A percentile compares a stretch with the other conserved stretches of the same genome.
Evolutionary conservation across 2,797 vertebrate genomes (phyloP).

Genomic region (Gouania willdenowi): DNA sequence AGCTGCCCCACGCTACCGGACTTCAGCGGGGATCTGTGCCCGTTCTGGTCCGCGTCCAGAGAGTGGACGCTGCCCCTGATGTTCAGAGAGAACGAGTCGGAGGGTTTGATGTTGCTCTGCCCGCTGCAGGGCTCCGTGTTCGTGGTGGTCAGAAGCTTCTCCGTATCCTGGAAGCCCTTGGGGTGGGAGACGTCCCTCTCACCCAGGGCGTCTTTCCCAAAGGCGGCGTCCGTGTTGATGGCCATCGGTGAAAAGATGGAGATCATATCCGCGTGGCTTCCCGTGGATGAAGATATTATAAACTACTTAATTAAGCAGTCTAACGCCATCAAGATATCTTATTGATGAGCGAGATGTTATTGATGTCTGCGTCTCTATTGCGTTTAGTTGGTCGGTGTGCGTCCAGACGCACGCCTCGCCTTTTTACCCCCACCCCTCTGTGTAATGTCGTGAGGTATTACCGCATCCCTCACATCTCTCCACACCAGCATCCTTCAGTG

Average conservation of each 20-base stretch:
- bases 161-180: conserved; percentile 82
- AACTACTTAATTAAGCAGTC: conserved; percentile 54
- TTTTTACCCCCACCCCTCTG: conserved; percentile 30
- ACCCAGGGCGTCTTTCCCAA: conserved; percentile 57
- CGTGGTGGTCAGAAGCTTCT: conserved; percentile 80
- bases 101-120: conserved; percentile 72
- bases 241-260: conserved; percentile 68
- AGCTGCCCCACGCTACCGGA: conserved; percentile 71
- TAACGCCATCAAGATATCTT: conserved; percentile 51
- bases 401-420: conserved; percentile 48
- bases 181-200: conserved; percentile 69
- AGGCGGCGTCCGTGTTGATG: conserved; percentile 73
- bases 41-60: conserved; percentile 77
- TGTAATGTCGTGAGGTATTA: conserved; percentile 50
- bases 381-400: conserved; percentile 44
- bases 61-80: conserved; percentile 69
- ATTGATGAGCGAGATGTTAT: conserved; percentile 55
- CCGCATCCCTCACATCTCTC: conserved; percentile 49
- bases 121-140: conserved; percentile 66
- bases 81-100: conserved; percentile 77
- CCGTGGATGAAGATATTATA: conserved; percentile 29
- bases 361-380: conserved; percentile 41
- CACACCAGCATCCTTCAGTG: conserved; percentile 32
- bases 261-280: conserved; percentile 20
- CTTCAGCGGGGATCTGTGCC: conserved; percentile 73